Evolutionary conservation across 2,888 invertebrate genomes (phyloP), one percentile per base, ranked within the genome.

Genomic region (Drosophila longiperda): DNA sequence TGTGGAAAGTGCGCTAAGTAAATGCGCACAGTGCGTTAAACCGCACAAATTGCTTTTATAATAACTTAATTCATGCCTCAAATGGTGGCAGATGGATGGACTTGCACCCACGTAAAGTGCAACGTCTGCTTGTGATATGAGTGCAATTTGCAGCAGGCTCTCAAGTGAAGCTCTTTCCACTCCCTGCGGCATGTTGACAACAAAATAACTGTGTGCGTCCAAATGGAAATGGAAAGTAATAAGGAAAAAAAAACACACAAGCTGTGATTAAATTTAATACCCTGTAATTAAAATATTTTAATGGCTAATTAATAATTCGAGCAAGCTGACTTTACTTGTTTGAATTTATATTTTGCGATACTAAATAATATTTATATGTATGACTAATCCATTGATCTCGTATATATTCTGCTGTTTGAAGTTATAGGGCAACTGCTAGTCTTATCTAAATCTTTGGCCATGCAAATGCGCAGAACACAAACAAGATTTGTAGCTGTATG

Each of bases 111-210:
- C 72, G 50, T 52, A 38, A 36, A 50, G 49, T 62, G 68, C 36
- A 52, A 15, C 59, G 73, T 68, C 67, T 59, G 81, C 32, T 17
- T 36, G 17, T 45, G 45, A 17, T n/a, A 8, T 15, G 55, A 38
- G 26, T 66, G 84, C 87, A 82, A 80, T 83, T 83, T 85, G 73
- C 80, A 64, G 62, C 60, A 57, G 61, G 67, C 64, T 72, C 86
- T 88, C 75, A 64, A 86, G 70, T 85, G 73, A 71, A 66, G 53
- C 57, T 55, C 65, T 66, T 55, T 29, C 20, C 54, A 60, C 70
- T 60, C 60, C 58, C 68, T 67, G 62, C 68, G 58, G 26, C 20
- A 54, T 59, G 62, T 59, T 80, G 83, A 82, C 83, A 88, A 80
- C 72, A 71, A 74, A 58, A 60, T 36, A 55, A 20, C 32, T 58